Evolutionary conservation across 2,888 invertebrate species (phyloP), one percentile per base, ranked within the genome.

Genomic region (Epirrita christyi): DNA sequence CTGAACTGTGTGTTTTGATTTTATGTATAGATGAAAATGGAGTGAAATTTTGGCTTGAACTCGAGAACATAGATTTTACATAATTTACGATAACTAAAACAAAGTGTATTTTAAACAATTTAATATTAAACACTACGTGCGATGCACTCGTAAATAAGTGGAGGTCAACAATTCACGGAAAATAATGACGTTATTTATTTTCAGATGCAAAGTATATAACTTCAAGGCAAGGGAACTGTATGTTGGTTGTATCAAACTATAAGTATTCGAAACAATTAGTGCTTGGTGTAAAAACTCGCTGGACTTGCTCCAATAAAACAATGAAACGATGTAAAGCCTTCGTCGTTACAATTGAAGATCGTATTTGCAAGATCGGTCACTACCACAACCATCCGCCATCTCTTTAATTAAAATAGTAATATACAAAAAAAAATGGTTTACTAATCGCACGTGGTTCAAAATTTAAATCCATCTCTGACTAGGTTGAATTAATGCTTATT

Each of bases 291-390:
- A 47, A 36, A 14, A 53, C 46, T 13, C 37, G 72, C 2, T 80
- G 80, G 80, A 54, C 60, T 0, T 80, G 80, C 27, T 73, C 75
- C 3, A 75, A 75, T 0, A 72, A 75, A 7, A 61, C 68, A 10
- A 59, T 61, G 0, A 70, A 64, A n/a, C 73, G 75, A 0, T 83
- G 83, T 55, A 65, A 55, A 2, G 82, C 81, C 0, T 63, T 59
- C 0, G 37, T 79, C 0, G 66, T 68, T 38, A 81, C 79, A 0
- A 14, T 71, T 0, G 62, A 70, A 1, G 56, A 72, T 28, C 42
- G 48, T 0, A 34, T 70, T 7, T 27, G 66, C 1, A 59, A 52
- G 14, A 13, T 21, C 0, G 51, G 52, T 6, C 34, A 43, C 36
- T 15, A 47, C 3, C 70, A 54, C 28, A 54, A 27, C 1, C 42